Percentiles rank a stretch among this genome's conserved stretches.
Conservation (phyloP, 2,113 vertebrate genomes). For the Lynx canadensis region DNA sequence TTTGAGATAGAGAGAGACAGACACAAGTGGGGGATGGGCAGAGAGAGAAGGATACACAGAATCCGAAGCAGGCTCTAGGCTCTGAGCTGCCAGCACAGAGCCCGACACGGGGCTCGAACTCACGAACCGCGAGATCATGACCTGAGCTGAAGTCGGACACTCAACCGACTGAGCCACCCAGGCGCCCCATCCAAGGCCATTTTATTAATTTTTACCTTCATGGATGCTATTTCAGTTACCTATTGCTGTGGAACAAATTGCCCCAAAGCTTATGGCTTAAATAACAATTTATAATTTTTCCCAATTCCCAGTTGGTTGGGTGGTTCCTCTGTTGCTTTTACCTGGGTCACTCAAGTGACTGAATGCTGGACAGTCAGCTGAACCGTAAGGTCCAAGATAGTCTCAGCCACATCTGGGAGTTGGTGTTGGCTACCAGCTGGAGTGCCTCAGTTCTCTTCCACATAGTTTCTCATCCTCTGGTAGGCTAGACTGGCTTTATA, state of each 20-base stretch:
- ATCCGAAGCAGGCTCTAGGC: too few relatives aligned
- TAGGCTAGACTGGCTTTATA: background rate
- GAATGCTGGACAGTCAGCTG: background rate
- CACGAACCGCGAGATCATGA: too few relatives aligned
- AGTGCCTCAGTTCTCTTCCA: background rate
- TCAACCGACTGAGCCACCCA: too few relatives aligned
- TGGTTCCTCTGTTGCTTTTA: background rate
- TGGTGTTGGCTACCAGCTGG: background rate
- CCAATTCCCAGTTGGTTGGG: background rate
- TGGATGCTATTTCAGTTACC: background rate
- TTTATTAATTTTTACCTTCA: conserved; percentile 40
- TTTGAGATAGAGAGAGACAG: too few relatives aligned
- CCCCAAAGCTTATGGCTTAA: background rate
- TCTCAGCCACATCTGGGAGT: background rate
- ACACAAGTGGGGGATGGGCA: too few relatives aligned
- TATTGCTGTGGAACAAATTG: background rate
- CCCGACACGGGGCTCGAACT: fast-evolving
- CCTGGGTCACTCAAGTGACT: background rate
- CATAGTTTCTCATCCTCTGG: background rate
- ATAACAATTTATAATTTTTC: background rate
- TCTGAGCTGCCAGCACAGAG: too few relatives aligned
- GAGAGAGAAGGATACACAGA: too few relatives aligned
- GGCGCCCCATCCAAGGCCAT: background rate
- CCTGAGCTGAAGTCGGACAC: too few relatives aligned
- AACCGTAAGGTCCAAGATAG: background rate